Evolutionary conservation across 1,140 invertebrate species (phyloP), one percentile per base, ranked within the genome.

Genomic region (Cepaea nemoralis): DNA sequence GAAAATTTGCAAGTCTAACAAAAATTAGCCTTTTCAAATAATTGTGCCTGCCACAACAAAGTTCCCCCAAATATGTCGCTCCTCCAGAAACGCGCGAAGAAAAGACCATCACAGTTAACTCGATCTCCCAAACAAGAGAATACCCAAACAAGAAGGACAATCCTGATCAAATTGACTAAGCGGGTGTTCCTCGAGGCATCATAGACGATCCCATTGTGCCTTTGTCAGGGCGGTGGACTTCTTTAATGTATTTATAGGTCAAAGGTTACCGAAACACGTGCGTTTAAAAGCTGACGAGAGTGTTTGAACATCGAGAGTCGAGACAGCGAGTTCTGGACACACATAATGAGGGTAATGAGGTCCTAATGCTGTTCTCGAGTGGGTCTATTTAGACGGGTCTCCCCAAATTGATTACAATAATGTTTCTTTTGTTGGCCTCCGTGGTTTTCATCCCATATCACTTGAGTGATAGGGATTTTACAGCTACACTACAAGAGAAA

Each of bases 151-250:
- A 59, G 48, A 22, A 50, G 35, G 45, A 77, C 75, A 77, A 77
- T 77, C 59, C 27, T 66, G 75, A 77, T 59, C 59, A 77, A 77
- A 77, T 77, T 77, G 75, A 77, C 75, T 77, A 77, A 77, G 75
- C 75, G 75, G 75, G 75, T 77, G 75, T 63, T 77, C 75, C 75
- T 27, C 37, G 33, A 22, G 24, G 37, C 75, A 31, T 12, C 8
- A 1, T 63, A 63, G 63, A 55, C 37, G 39, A 37, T 31, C 12
- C 12, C 75, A n/a, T 45, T 35, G 42, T 77, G 50, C 66, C 75
- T 77, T 77, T 77, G 75, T 77, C 27, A 59, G 55, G 55, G 10
- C 33, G 14, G 5, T 48, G 75, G 45, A 24, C 27, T n/a, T 27
- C 42, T 39, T 77, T 77, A 77, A 77, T 77, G 75, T 77, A 77